Evolutionary conservation across 2,113 vertebrate species (phyloP), one percentile per base, ranked within the genome.

Genomic region (Odobenus rosmarus): DNA sequence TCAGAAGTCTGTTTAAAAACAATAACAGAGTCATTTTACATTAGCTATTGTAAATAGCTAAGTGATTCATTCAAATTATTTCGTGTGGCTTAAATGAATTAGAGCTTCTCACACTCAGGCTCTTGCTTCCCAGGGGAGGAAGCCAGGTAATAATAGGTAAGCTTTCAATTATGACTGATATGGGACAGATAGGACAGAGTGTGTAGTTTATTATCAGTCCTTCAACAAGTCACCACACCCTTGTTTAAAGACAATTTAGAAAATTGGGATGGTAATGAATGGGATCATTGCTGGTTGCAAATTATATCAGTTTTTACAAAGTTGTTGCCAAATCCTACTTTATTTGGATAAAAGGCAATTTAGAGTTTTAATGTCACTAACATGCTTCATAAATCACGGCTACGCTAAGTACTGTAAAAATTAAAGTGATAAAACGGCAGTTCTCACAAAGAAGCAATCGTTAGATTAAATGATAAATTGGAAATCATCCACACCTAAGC

Each of bases 161-260:
- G 82, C 64, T 93, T 94, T 62, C 79, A 94, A n/a, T 96, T 90
- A 51, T 3, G 33, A 8, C 49, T 0, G 2, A 62, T 36, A 57
- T 77, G n/a, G 97, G 80, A 79, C 97, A 97, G 95, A 96, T 72
- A 93, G 33, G 14, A 88, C 8, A 53, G 76, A 87, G 82, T 83
- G 19, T 62, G 3, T 1, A 46, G 69, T 85, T 96, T 88, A 62
- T 87, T 96, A 49, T 62, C 59, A 95, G 67, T 74, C 26, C 42
- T 92, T 49, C 51, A 28, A 92, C 92, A 77, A 96, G 53, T 88
- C 55, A 57, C 96, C 61, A 90, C 97, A 95, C 97, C 67, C 88
- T 90, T 96, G 23, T n/a, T 96, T 86, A 91, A 64, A 83, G 95
- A 81, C 51, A 67, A 85, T 84, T 84, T 98, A 98, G 98, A 98